A percentile compares a stretch with the other conserved stretches of the same genome.
Evolutionary conservation across 2,888 invertebrate genomes (phyloP).

Genomic region (Euzophera pinguis): DNA sequence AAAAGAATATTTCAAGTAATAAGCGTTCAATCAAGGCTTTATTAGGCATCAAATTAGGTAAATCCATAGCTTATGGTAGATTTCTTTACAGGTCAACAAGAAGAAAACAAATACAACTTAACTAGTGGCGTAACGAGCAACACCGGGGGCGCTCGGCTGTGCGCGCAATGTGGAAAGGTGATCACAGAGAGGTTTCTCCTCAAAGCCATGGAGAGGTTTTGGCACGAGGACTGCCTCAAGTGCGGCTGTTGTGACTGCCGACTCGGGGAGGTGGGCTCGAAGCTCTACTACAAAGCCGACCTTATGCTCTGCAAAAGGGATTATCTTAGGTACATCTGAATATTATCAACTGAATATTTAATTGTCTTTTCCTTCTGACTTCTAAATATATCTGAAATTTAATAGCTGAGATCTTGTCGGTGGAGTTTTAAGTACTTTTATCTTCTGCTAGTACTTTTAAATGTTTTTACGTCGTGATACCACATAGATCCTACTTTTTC

Average conservation of each 20-base stretch:
- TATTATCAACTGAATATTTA: neutral
- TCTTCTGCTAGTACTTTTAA: too few species aligned
- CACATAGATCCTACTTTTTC: too few species aligned
- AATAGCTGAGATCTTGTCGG: too few species aligned
- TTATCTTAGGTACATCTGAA: slow-evolving; percentile 86
- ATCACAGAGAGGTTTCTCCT: slow-evolving; percentile 91
- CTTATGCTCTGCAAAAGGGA: slow-evolving; percentile 94
- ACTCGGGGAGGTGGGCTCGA: slow-evolving; percentile 95
- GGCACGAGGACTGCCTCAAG: slow-evolving; percentile 97
- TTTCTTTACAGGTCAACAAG: slow-evolving; percentile 58
- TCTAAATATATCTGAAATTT: too few species aligned
- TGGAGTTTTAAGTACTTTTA: too few species aligned
- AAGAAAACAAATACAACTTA: slow-evolving; percentile 66
- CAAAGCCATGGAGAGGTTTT: slow-evolving; percentile 92
- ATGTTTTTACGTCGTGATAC: too few species aligned
- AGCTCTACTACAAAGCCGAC: slow-evolving; percentile 93
- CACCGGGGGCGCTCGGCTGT: slow-evolving; percentile 80
- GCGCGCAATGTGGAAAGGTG: slow-evolving; percentile 91
- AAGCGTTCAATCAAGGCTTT: too few species aligned
- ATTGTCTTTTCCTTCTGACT: neutral
- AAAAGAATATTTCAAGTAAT: too few species aligned
- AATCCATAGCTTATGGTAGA: too few species aligned
- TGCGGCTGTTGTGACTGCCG: slow-evolving; percentile 96
- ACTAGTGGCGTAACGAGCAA: slow-evolving; percentile 50
- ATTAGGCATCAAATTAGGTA: too few species aligned